phyloP scores from a whole-genome alignment of 1,140 invertebrate species.

The Onthophagus taurus region DNA sequence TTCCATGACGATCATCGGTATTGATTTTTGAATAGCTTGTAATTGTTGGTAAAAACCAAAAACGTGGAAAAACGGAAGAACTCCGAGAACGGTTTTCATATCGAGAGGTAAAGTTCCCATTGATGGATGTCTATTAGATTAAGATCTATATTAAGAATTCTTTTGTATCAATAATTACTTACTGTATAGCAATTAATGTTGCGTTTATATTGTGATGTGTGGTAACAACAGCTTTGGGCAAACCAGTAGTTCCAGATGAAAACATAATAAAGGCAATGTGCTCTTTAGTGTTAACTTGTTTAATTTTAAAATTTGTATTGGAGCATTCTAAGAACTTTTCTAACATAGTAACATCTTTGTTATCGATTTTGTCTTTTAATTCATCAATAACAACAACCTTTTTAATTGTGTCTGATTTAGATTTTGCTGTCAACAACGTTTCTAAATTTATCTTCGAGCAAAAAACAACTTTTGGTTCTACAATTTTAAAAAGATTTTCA shows the following conservation, averaged over 20 bases:
- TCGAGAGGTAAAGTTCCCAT: background rate
- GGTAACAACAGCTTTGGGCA: conserved; percentile 69
- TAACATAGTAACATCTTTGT: too few species aligned
- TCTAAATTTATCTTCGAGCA: too few species aligned
- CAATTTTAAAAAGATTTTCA: background rate
- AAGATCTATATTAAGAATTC: too few species aligned
- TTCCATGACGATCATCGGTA: background rate
- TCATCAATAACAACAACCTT: too few species aligned
- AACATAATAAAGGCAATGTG: conserved; percentile 38
- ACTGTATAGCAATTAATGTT: background rate
- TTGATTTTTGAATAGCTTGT: background rate
- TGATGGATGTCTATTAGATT: conserved; percentile 2
- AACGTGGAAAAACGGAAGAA: conserved; percentile 7
- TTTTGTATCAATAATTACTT: background rate
- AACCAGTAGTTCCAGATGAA: conserved; percentile 60
- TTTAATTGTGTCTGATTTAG: too few species aligned
- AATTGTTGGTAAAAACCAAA: background rate
- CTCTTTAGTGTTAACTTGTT: conserved; percentile 5
- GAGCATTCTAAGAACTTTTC: too few species aligned
- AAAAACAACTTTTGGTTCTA: too few species aligned
- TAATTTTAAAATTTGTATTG: background rate
- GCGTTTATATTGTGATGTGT: conserved; percentile 49
- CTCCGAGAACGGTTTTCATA: background rate
- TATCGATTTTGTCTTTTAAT: too few species aligned
- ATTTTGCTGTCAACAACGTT: too few species aligned